Evolutionary conservation across 23 tunicate species (phyloP).

Genomic region (Styela clava): DNA sequence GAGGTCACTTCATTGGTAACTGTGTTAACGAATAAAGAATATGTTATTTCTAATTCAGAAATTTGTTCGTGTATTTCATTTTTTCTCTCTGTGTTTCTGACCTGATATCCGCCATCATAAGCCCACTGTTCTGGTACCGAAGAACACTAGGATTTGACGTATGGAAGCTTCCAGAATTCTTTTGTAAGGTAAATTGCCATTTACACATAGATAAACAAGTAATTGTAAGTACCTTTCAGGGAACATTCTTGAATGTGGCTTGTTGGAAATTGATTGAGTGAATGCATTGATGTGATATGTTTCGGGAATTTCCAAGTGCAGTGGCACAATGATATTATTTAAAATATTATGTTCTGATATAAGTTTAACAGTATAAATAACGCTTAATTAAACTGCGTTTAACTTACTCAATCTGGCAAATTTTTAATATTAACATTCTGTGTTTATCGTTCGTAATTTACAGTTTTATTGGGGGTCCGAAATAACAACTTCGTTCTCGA

Average conservation of each 20-base stretch:
- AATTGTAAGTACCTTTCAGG: no score
- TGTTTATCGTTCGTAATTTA: no score
- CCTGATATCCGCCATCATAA: conserved; percentile 34
- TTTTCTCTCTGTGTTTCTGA: conserved; percentile 41
- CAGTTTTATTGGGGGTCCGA: conserved; percentile 72
- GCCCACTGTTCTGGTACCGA: conserved; percentile 34
- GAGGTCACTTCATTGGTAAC: no score
- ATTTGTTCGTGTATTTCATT: conserved; percentile 19
- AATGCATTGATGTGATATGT: neutral
- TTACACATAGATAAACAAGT: no score
- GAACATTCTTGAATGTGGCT: neutral
- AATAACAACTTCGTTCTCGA: conserved; percentile 54
- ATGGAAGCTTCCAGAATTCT: conserved; percentile 32
- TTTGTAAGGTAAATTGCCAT: conserved; percentile 30
- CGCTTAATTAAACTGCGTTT: no score
- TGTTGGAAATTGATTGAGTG: neutral
- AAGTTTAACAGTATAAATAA: no score
- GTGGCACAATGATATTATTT: no score
- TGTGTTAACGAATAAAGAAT: no score
- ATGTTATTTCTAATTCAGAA: conserved; percentile 12
- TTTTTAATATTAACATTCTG: no score
- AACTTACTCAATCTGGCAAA: no score
- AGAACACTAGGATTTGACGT: conserved; percentile 42
- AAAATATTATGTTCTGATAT: no score
- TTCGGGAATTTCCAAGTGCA: no score